Percentiles rank a stretch among this genome's conserved stretches.
These are phyloP conservation scores for Cavia porcellus DNA, from an alignment of 2,113 vertebrate species.

Conservation along the genomic window DNA sequence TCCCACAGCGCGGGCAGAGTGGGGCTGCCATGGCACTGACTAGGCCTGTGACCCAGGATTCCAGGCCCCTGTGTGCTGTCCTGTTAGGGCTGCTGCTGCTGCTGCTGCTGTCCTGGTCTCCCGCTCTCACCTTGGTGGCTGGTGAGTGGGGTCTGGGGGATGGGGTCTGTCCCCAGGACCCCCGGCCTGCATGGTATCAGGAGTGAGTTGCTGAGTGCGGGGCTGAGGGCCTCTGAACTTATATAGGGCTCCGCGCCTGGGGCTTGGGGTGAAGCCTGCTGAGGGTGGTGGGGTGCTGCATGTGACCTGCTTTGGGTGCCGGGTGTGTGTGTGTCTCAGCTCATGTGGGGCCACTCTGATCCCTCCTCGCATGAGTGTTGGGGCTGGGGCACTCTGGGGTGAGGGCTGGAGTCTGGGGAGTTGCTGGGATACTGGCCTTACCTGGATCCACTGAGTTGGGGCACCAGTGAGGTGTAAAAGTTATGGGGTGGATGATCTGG, in stretches of 20 bases:
- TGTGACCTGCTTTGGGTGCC: background rate
- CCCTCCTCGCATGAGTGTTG: background rate
- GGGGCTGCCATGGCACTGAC: constrained; percentile 75
- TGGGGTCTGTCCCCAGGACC: background rate
- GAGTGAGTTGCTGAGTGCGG: background rate
- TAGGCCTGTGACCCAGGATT: background rate
- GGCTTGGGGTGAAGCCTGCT: background rate
- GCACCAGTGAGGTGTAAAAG: background rate
- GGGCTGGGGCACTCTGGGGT: background rate
- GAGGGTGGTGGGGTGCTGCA: background rate
- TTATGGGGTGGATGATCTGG: background rate
- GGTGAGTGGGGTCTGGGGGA: constrained; percentile 70
- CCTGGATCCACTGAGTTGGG: background rate
- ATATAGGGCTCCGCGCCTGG: background rate
- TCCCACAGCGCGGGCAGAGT: constrained; percentile 69
- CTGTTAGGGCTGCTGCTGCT: background rate
- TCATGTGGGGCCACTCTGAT: background rate
- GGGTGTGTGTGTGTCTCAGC: too few relatives aligned
- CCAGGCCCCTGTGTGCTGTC: background rate
- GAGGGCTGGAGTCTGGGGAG: background rate
- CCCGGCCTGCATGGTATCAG: background rate
- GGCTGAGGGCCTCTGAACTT: background rate
- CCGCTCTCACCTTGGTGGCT: background rate
- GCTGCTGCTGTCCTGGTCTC: constrained; percentile 15
- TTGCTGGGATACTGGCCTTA: fast-evolving